phyloP scores from a whole-genome alignment of 2,888 invertebrate genomes.

The Druceiella hillmani region DNA sequence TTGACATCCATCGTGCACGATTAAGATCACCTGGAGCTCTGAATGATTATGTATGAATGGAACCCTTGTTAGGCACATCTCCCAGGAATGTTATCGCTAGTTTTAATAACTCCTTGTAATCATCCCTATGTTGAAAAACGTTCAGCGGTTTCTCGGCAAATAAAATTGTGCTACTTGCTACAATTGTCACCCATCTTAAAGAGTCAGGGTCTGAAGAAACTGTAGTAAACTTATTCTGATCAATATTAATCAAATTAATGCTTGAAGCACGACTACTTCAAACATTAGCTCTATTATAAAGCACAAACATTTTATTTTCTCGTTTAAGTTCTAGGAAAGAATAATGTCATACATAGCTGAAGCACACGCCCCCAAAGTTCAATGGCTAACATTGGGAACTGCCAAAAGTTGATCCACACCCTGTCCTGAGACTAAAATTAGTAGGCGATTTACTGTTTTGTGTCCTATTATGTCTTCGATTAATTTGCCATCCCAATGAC shows the following conservation, averaged over 20 bases:
- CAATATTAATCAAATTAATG: background rate
- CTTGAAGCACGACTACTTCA: background rate
- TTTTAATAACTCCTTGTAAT: slow-evolving; percentile 22
- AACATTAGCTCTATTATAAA: no score
- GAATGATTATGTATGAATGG: no score
- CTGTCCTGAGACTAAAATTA: no score
- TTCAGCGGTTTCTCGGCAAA: slow-evolving; percentile 8
- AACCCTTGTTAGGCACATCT: background rate
- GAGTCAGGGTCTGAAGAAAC: background rate
- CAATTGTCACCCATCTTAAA: background rate
- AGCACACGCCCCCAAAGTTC: no score
- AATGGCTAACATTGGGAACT: no score
- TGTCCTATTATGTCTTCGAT: no score
- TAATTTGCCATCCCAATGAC: no score
- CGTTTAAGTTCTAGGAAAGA: no score
- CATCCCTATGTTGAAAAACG: slow-evolving; percentile 17
- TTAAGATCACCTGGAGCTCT: slow-evolving; percentile 10
- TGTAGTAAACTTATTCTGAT: slow-evolving; percentile 1
- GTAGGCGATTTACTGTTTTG: no score
- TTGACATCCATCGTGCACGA: slow-evolving; percentile 25
- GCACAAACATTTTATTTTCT: no score
- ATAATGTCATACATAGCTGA: no score
- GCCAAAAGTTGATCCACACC: no score
- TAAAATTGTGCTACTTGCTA: slow-evolving; percentile 2
- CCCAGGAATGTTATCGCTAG: slow-evolving; percentile 18